A percentile compares a stretch with the other conserved stretches of the same genome.
Conservation (phyloP, 2,113 vertebrate genomes). For the Xenus cinereus region DNA sequence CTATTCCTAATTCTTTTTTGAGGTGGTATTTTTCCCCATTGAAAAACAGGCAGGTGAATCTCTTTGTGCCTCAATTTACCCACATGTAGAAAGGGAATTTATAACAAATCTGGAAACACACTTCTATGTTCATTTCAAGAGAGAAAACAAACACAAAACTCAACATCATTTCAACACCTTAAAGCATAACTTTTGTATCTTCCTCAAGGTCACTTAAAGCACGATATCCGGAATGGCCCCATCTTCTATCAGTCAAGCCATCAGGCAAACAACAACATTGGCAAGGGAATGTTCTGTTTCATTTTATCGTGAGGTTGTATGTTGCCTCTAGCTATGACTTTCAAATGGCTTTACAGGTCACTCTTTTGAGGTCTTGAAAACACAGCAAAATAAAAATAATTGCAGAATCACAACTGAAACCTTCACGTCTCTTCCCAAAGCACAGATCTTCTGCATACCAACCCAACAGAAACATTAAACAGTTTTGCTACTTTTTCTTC, state of each 20-base stretch:
- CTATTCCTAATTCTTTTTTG: background rate
- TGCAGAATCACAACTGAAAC: background rate
- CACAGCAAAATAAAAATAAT: slow-evolving; percentile 16
- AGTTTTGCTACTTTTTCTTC: background rate
- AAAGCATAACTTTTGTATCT: background rate
- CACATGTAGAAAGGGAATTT: background rate
- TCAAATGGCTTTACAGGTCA: slow-evolving; percentile 15
- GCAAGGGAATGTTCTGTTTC: background rate
- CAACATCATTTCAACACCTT: background rate
- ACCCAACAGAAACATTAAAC: background rate
- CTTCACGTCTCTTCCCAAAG: background rate
- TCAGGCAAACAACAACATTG: background rate
- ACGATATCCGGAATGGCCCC: background rate
- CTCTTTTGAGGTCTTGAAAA: slow-evolving; percentile 1
- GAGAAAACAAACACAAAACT: background rate
- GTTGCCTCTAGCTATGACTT: background rate
- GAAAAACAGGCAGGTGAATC: background rate
- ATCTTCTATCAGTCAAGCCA: background rate
- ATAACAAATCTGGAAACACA: background rate
- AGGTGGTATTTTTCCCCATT: background rate
- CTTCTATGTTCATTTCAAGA: background rate
- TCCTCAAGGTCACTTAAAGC: background rate
- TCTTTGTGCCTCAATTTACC: background rate
- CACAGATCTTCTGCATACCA: background rate
- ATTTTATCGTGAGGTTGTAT: background rate